Conservation (phyloP, 2,888 invertebrate genomes). For the Dione juno region DNA sequence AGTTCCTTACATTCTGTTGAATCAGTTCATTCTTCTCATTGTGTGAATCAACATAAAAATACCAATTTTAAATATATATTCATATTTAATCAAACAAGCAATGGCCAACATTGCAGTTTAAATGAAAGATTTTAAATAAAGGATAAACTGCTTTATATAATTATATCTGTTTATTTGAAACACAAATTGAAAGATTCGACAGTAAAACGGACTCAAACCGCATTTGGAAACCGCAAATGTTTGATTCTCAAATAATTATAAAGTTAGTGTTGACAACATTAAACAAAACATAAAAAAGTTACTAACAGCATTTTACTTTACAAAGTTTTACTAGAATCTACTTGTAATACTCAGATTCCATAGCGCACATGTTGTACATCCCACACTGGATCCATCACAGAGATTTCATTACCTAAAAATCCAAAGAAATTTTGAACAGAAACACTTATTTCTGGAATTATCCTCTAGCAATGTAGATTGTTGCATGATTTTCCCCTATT, state of each 20-base stretch:
- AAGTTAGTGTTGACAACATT: conserved; percentile 81
- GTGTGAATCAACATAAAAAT: too few species aligned
- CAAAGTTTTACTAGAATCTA: conserved; percentile 69
- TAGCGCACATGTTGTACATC: conserved; percentile 70
- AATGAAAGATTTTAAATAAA: conserved; percentile 2
- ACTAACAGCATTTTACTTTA: conserved; percentile 79
- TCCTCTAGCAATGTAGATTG: conserved; percentile 73
- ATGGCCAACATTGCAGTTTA: background rate
- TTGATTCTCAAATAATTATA: conserved; percentile 74
- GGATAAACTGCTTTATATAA: conserved; percentile 53
- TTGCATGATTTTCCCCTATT: conserved; percentile 73
- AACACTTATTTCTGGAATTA: conserved; percentile 64
- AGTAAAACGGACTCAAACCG: conserved; percentile 75
- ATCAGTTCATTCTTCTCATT: too few species aligned
- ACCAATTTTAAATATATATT: too few species aligned
- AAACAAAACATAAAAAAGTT: conserved; percentile 76
- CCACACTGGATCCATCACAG: conserved; percentile 79
- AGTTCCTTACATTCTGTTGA: too few species aligned
- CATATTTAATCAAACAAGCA: too few species aligned
- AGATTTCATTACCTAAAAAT: conserved; percentile 74
- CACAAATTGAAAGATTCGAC: conserved; percentile 81
- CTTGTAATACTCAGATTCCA: conserved; percentile 79
- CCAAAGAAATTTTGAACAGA: conserved; percentile 74
- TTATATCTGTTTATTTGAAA: conserved; percentile 79
- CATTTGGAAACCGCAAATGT: conserved; percentile 69